phyloP scores from a whole-genome alignment of 2,797 vertebrate species.

The Esox lucius region DNA sequence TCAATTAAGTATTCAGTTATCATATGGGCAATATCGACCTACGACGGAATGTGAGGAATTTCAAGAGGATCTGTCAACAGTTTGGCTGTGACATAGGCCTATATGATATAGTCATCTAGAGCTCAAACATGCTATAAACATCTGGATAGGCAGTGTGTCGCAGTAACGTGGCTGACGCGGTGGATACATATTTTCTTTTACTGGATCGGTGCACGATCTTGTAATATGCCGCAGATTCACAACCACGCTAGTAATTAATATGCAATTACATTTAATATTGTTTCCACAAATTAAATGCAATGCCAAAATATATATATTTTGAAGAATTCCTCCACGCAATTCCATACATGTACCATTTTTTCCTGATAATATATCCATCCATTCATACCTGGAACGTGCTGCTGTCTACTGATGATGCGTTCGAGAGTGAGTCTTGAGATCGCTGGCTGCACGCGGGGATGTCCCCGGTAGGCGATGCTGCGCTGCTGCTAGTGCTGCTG shows the following conservation, averaged over 20 bases:
- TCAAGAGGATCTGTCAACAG: not conserved
- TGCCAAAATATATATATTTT: not conserved
- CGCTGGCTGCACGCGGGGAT: conserved; percentile 83
- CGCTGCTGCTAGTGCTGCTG: conserved; percentile 90
- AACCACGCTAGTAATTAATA: not conserved
- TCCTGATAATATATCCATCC: not conserved
- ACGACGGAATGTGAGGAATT: not conserved
- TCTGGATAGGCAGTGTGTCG: not conserved
- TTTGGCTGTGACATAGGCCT: not conserved
- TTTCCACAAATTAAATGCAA: not conserved
- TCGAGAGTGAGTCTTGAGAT: conserved; percentile 84
- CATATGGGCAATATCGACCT: not conserved
- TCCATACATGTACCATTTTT: not conserved
- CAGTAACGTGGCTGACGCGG: not conserved
- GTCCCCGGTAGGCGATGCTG: conserved; percentile 88
- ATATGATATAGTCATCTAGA: not conserved
- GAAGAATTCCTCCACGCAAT: not conserved
- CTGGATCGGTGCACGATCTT: not conserved
- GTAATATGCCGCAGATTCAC: not conserved
- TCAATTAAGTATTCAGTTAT: not conserved
- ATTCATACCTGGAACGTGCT: conserved; percentile 76
- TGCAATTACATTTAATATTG: not conserved
- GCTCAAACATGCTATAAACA: not conserved
- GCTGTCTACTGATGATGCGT: conserved; percentile 80
- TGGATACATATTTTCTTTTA: not conserved